These are phyloP conservation scores for Apeltes quadracus DNA, from an alignment of 2,113 vertebrate genomes.

Conservation along the genomic window DNA sequence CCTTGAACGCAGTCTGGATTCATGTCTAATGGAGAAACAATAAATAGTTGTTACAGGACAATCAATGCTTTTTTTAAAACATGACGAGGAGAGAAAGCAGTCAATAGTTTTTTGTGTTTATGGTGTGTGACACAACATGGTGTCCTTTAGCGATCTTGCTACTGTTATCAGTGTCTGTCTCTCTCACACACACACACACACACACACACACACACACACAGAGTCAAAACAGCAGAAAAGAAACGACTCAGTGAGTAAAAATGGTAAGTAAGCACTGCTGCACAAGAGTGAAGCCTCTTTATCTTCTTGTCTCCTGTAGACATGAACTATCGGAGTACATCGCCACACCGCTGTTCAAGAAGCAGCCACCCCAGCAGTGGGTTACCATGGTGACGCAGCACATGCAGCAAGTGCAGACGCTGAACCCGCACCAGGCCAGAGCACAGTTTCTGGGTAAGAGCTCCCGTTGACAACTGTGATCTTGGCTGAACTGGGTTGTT, in stretches of 20 bases:
- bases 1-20: neutral
- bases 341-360: slow-evolving; percentile 86
- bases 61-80: neutral
- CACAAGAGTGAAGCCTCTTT: slow-evolving; percentile 35
- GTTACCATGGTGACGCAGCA: slow-evolving; percentile 88
- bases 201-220: slow-evolving; percentile 6
- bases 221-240: slow-evolving; percentile 13
- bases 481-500: neutral
- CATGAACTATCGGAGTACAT: slow-evolving; percentile 91
- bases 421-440: slow-evolving; percentile 90
- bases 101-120: slow-evolving; percentile 5
- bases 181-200: neutral
- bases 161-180: slow-evolving; percentile 18
- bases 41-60: neutral
- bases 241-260: slow-evolving; percentile 33
- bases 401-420: slow-evolving; percentile 86
- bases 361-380: slow-evolving; percentile 87
- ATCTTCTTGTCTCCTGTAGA: slow-evolving; percentile 72
- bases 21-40: neutral
- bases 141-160: neutral
- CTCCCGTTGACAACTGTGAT: neutral
- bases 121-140: slow-evolving; percentile 16
- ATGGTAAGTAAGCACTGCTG: slow-evolving; percentile 36
- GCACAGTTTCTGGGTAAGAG: slow-evolving; percentile 91
- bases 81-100: neutral